Percentiles rank a stretch among this genome's conserved stretches.
Evolutionary conservation across 2,113 vertebrate species (phyloP).

Genomic region (Ascaphus truei): DNA sequence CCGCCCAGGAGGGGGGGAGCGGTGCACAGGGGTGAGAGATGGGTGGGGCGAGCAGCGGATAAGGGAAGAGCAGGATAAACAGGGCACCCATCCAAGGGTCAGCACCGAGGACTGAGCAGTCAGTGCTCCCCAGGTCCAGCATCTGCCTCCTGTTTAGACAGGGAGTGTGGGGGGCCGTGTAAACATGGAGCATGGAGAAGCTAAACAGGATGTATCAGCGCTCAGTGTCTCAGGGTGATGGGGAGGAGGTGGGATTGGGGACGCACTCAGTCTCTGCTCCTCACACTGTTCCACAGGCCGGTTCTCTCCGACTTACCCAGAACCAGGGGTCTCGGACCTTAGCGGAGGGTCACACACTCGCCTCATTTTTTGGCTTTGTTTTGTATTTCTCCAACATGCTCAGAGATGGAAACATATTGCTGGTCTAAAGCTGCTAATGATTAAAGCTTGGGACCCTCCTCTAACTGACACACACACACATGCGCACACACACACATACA

Average conservation of each 20-base stretch:
- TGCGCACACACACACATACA: too few relatives aligned
- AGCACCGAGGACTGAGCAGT: background rate
- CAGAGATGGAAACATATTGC: too few relatives aligned
- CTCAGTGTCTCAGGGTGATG: background rate
- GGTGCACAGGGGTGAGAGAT: too few relatives aligned
- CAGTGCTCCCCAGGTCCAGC: constrained; percentile 1
- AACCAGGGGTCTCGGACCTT: too few relatives aligned
- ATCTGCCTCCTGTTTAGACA: constrained; percentile 33
- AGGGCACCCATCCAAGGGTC: constrained; percentile 17
- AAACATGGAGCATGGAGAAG: constrained; percentile 11
- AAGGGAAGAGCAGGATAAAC: constrained; percentile 27
- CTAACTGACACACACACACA: too few relatives aligned
- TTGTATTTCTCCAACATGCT: too few relatives aligned
- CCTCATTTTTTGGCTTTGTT: too few relatives aligned
- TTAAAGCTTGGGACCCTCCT: too few relatives aligned
- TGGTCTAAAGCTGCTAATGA: too few relatives aligned
- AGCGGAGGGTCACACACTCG: too few relatives aligned
- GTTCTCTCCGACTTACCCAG: background rate
- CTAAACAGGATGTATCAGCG: constrained; percentile 19
- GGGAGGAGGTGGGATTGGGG: background rate
- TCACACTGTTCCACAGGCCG: background rate
- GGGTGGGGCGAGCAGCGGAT: background rate
- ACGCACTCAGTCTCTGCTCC: background rate
- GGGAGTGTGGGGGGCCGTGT: constrained; percentile 11
- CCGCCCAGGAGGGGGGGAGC: constrained; percentile 21